Percentiles rank a stretch among this genome's conserved stretches.
These are phyloP conservation scores for Lota lota DNA, from an alignment of 2,113 vertebrate species.

Conservation along the genomic window DNA sequence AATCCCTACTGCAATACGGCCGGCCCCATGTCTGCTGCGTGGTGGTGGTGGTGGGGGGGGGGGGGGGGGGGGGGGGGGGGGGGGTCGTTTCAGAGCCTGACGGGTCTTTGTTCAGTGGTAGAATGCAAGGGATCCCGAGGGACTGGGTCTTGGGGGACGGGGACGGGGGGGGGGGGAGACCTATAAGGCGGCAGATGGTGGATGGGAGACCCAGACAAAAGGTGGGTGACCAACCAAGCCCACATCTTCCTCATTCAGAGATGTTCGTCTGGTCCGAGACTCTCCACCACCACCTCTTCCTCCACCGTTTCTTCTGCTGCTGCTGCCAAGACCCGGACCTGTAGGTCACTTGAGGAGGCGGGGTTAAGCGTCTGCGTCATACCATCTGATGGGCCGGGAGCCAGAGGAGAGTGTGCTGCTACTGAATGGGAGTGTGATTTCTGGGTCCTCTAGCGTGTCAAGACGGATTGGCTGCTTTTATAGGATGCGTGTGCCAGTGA, in stretches of 20 bases:
- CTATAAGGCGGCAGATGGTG: constrained; percentile 62
- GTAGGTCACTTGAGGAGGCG: background rate
- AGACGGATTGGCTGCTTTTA: background rate
- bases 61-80: constrained; percentile 2
- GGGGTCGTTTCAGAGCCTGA: background rate
- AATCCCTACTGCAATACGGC: constrained; percentile 41
- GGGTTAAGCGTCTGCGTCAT: background rate
- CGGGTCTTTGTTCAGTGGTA: constrained; percentile 34
- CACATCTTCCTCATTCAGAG: constrained; percentile 27
- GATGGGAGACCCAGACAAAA: constrained; percentile 45
- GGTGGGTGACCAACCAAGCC: constrained; percentile 30
- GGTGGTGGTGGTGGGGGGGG: constrained; percentile 1
- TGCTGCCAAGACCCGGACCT: background rate
- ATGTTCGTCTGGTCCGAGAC: too few species aligned
- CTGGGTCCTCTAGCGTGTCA: background rate
- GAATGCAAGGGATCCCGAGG: constrained; percentile 38
- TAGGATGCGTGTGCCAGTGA: too few species aligned
- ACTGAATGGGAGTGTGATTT: background rate
- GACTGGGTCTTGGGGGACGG: constrained; percentile 18
- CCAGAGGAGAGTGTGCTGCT: background rate
- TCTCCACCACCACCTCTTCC: background rate
- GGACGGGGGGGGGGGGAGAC: background rate
- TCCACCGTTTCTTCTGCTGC: background rate
- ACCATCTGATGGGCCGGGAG: background rate
- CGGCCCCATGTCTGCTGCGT: constrained; percentile 6